These are phyloP conservation scores for Microtus ochrogaster DNA, from an alignment of 2,113 vertebrate species.

Conservation along the genomic window DNA sequence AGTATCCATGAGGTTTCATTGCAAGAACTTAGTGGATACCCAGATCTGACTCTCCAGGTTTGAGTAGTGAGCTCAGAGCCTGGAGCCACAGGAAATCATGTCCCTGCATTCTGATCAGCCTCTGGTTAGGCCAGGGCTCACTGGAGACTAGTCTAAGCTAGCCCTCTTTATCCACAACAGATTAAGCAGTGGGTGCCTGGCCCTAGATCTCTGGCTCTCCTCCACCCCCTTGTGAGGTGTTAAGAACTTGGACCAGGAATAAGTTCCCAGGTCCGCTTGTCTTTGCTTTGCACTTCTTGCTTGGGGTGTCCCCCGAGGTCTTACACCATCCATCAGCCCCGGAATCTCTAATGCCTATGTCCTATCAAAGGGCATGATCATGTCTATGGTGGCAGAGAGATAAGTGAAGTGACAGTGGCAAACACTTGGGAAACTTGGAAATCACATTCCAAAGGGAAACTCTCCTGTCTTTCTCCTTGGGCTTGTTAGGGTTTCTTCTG, in stretches of 20 bases:
- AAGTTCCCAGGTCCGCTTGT: neutral
- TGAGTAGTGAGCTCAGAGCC: neutral
- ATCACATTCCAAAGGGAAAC: neutral
- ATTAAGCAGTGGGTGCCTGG: neutral
- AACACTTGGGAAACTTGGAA: neutral
- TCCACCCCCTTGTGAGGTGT: neutral
- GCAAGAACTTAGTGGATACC: neutral
- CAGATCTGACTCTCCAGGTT: neutral
- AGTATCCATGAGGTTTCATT: neutral
- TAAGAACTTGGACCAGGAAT: neutral
- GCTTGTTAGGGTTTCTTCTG: neutral
- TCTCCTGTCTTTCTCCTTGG: neutral
- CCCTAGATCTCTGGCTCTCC: neutral
- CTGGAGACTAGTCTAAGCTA: neutral
- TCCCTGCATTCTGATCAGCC: neutral
- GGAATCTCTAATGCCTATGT: neutral
- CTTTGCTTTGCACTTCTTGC: neutral
- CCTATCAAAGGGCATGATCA: neutral
- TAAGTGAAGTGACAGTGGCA: neutral
- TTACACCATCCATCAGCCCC: neutral
- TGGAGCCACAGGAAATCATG: neutral
- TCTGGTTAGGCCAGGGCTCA: neutral
- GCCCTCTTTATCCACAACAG: neutral
- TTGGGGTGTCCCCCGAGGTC: neutral
- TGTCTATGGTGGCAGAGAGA: neutral